Base-by-base conservation (phyloP, 2,888 invertebrate species). In the Cerceris rybyensis region DNA sequence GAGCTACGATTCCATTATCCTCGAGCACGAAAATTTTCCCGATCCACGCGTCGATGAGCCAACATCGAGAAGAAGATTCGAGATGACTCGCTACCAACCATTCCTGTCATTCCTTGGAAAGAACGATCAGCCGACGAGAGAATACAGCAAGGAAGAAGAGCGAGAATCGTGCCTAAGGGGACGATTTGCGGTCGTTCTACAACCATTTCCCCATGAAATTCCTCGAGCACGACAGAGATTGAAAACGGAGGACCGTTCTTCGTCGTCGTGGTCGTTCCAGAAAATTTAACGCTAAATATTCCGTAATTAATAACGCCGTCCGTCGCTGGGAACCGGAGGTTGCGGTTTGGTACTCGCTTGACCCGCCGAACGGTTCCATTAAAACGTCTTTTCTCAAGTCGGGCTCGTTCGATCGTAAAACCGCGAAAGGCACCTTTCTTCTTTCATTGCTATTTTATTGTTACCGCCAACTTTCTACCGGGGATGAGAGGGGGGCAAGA, bases 251-350 rank as follows among this genome's bases (percentile, higher is more conserved):
- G 28, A 57, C 17, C 52, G 68, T 42, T 66, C 28, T 28, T 28
- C 28, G 28, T 55, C 61, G 63, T 39, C 78, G 77, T 79, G 85
- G 82, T 77, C 88, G 89, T 91, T 90, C 89, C 89, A 90, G 86
- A 90, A 90, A 91, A 91, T 91, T 91, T 85, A 90, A 90, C 88
- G 81, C 86, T 82, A 79, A 88, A 86, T 81, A 88, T 88, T 89
- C 83, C 85, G 80, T 88, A 91, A 91, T 91, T 91, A 91, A 91
- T 91, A 91, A 86, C 87, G 85, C 84, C 77, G 82, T 67, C 70
- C 68, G 49, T 54, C 84, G 88, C 87, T 90, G 91, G 87, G 90
- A 91, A 90, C 87, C 90, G 88, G 90, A 91, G 89, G 80, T 88
- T 90, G 91, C 84, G 91, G 91, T 91, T 84, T 81, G 55, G 59